Conservation (phyloP, 2,113 vertebrate genomes). For the Emydura subglobosa region DNA sequence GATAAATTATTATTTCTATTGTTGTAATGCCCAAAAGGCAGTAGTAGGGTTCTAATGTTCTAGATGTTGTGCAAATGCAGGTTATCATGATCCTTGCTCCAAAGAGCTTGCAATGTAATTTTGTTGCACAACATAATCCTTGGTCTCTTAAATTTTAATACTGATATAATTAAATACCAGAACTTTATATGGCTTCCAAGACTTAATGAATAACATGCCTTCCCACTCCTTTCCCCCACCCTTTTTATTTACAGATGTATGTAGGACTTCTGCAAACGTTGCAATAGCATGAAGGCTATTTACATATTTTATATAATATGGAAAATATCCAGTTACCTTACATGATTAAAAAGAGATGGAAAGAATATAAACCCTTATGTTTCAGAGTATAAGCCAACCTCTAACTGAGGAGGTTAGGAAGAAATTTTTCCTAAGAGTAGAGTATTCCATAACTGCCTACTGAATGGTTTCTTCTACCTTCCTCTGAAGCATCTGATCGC, state of each 20-base stretch:
- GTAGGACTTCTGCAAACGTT: not conserved
- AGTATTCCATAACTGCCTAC: accelerated
- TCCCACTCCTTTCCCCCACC: not conserved
- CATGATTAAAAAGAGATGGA: not conserved
- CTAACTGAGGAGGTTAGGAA: not conserved
- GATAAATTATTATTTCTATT: not conserved
- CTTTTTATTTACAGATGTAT: not conserved
- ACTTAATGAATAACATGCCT: not conserved
- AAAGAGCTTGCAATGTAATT: not conserved
- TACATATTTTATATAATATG: not conserved
- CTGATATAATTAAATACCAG: not conserved
- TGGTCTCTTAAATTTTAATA: not conserved
- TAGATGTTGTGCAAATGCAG: not conserved
- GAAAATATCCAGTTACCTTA: not conserved
- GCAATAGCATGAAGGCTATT: conserved; percentile 2
- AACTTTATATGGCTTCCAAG: not conserved
- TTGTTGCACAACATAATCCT: not conserved
- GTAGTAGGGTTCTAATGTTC: not conserved
- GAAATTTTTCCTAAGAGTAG: not conserved
- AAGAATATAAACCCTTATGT: not conserved
- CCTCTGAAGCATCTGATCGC: not conserved
- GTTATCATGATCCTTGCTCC: not conserved
- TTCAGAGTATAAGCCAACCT: not conserved
- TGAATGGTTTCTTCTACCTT: not conserved
- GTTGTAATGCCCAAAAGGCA: not conserved